Percentiles rank a stretch among this genome's conserved stretches.
These are phyloP conservation scores for Leucozona laternaria DNA, from an alignment of 2,888 invertebrate species.

Conservation along the genomic window DNA sequence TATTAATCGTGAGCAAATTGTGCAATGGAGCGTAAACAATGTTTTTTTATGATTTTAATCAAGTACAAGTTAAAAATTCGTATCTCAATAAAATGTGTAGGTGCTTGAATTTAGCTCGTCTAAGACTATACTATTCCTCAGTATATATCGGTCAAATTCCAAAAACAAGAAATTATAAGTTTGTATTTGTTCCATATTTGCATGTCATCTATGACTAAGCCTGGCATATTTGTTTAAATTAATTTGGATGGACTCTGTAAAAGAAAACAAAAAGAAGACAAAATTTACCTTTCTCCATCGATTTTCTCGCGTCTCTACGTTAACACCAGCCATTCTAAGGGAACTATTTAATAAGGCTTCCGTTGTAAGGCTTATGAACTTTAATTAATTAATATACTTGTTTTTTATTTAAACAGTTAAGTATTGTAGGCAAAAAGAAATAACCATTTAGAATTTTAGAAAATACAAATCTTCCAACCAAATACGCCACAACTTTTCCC, in stretches of 20 bases:
- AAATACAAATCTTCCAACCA: background rate
- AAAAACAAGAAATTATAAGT: background rate
- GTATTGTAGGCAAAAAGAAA: background rate
- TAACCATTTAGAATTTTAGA: background rate
- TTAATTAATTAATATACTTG: background rate
- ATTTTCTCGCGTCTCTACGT: slow-evolving; percentile 75
- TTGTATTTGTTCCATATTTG: background rate
- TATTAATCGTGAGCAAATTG: slow-evolving; percentile 18
- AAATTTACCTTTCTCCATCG: slow-evolving; percentile 77
- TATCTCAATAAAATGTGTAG: background rate
- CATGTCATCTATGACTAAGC: slow-evolving; percentile 29
- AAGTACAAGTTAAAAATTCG: background rate
- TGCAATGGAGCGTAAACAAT: slow-evolving; percentile 22
- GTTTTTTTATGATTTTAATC: background rate
- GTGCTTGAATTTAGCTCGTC: background rate
- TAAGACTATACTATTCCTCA: background rate
- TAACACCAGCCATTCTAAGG: slow-evolving; percentile 73
- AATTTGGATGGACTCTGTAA: background rate
- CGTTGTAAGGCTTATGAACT: slow-evolving; percentile 35
- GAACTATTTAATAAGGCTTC: slow-evolving; percentile 52
- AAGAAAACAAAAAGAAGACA: slow-evolving; percentile 4
- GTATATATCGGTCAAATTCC: background rate
- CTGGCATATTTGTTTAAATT: slow-evolving; percentile 17
- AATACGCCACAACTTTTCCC: slow-evolving; percentile 62
- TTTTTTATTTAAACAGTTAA: background rate